A percentile compares a stretch with the other conserved stretches of the same genome.
Evolutionary conservation across 2,888 invertebrate species (phyloP).

Genomic region (Osmoderma eremita): DNA sequence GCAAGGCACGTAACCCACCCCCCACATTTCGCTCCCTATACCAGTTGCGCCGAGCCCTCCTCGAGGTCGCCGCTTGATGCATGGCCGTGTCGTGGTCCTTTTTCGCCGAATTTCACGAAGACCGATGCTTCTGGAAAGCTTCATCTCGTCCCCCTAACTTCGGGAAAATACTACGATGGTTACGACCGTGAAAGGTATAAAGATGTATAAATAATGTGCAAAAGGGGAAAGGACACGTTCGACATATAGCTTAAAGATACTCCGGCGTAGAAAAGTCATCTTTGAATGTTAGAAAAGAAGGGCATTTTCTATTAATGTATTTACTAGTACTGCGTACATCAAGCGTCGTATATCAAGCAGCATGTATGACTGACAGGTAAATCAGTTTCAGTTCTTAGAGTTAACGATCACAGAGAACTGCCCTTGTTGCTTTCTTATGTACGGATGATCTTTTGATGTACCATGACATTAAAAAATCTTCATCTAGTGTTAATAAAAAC

Average conservation of each 20-base stretch:
- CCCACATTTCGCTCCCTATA: conserved; percentile 10
- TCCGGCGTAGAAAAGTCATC: background rate
- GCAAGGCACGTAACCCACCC: conserved; percentile 3
- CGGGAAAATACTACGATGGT: background rate
- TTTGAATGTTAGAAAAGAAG: too few species aligned
- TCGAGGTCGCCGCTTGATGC: conserved; percentile 12
- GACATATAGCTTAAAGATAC: background rate
- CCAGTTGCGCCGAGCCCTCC: conserved; percentile 11
- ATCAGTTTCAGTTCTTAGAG: too few species aligned
- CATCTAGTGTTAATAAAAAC: too few species aligned
- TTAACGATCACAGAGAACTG: too few species aligned
- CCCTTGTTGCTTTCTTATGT: too few species aligned
- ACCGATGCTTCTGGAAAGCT: background rate
- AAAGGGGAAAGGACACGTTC: background rate
- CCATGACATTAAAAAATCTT: too few species aligned
- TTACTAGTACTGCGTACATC: too few species aligned
- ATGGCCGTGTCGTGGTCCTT: conserved; percentile 10
- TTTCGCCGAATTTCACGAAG: conserved; percentile 15
- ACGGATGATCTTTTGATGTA: too few species aligned
- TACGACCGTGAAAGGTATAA: background rate
- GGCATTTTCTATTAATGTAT: too few species aligned
- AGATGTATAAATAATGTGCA: background rate
- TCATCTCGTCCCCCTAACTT: background rate
- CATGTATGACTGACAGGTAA: too few species aligned
- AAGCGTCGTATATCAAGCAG: too few species aligned